Evolutionary conservation across 2,113 vertebrate species (phyloP).

Genomic region (Siniperca knerii): DNA sequence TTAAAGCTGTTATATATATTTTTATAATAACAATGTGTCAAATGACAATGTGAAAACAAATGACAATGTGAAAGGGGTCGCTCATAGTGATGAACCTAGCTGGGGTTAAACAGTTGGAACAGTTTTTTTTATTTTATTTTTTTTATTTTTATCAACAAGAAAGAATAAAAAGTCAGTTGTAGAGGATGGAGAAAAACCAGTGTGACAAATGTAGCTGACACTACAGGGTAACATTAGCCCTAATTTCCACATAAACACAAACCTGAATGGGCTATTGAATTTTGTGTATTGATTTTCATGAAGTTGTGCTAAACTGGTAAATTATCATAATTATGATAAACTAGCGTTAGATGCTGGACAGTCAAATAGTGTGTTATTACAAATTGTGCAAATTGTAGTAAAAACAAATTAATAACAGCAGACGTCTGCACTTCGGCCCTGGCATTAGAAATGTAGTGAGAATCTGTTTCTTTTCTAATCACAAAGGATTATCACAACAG

Average conservation of each 20-base stretch:
- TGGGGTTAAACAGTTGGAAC: neutral
- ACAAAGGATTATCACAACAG: conserved; percentile 54
- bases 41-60: too few relatives aligned
- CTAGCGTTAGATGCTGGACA: neutral
- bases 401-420: neutral
- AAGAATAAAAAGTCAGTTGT: neutral
- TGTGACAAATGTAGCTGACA: conserved; percentile 13
- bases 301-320: conserved; percentile 18
- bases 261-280: conserved; percentile 40
- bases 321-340: conserved; percentile 50
- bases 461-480: conserved; percentile 46
- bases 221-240: neutral
- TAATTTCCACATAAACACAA: conserved; percentile 36
- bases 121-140: too few relatives aligned
- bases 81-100: too few relatives aligned
- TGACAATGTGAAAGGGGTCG: too few relatives aligned
- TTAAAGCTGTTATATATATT: too few relatives aligned
- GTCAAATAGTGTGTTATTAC: conserved; percentile 26
- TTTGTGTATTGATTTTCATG: conserved; percentile 8
- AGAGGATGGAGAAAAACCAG: neutral
- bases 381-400: neutral
- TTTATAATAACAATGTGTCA: too few relatives aligned
- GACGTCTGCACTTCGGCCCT: neutral
- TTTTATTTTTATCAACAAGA: neutral
- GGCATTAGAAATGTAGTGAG: conserved; percentile 10